A percentile compares a stretch with the other conserved stretches of the same genome.
phyloP scores from a whole-genome alignment of 2,113 vertebrate species.

The Tenebrosternarchus preto region DNA sequence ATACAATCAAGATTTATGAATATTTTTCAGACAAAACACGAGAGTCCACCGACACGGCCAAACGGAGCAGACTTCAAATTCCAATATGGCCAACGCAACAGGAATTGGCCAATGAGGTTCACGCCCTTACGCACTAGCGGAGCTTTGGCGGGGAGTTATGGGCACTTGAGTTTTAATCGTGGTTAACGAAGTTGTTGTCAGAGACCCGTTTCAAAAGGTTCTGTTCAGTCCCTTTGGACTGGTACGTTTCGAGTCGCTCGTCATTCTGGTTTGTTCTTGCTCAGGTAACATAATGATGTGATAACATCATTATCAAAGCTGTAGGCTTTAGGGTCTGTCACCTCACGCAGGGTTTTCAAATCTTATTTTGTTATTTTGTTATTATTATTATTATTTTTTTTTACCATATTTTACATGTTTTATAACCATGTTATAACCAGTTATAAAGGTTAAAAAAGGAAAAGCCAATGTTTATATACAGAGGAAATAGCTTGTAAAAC shows the following conservation, averaged over 20 bases:
- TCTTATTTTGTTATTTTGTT: too few species aligned
- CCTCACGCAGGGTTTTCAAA: too few species aligned
- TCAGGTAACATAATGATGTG: too few species aligned
- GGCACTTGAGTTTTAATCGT: slow-evolving; percentile 64
- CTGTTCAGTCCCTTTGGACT: not conserved
- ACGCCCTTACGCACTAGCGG: slow-evolving; percentile 60
- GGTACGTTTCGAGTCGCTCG: not conserved
- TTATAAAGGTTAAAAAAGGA: too few species aligned
- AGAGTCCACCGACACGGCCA: slow-evolving; percentile 64
- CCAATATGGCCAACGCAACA: slow-evolving; percentile 78
- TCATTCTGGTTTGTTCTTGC: too few species aligned
- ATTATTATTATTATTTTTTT: too few species aligned
- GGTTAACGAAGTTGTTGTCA: not conserved
- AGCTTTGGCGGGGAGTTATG: slow-evolving; percentile 51
- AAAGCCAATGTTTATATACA: too few species aligned
- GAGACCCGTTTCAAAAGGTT: not conserved
- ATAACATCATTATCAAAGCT: too few species aligned
- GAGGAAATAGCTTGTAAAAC: too few species aligned
- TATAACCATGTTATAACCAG: too few species aligned
- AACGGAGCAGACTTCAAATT: slow-evolving; percentile 76
- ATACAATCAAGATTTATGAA: slow-evolving; percentile 45
- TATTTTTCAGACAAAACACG: slow-evolving; percentile 62
- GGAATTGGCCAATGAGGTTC: slow-evolving; percentile 63
- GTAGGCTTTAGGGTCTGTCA: too few species aligned
- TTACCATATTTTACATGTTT: too few species aligned